phyloP scores from a whole-genome alignment of 2,113 vertebrate species.

The Glaucidium brasilianum region DNA sequence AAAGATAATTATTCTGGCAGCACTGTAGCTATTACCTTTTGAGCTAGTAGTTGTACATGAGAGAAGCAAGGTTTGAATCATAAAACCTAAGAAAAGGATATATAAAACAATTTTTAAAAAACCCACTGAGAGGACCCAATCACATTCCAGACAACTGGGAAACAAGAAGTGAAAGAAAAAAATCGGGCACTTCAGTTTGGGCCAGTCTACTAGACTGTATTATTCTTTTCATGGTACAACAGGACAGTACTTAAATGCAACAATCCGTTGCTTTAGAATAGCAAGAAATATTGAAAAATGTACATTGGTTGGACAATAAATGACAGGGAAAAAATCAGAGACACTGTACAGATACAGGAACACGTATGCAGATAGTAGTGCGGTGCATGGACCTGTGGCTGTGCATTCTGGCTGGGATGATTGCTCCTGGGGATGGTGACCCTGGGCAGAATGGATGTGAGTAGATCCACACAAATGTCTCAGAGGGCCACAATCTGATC shows the following conservation, averaged over 20 bases:
- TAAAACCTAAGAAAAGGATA: background rate
- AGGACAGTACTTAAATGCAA: background rate
- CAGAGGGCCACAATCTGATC: background rate
- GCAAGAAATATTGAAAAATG: background rate
- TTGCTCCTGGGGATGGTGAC: background rate
- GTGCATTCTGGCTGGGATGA: background rate
- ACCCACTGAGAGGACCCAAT: background rate
- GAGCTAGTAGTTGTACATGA: background rate
- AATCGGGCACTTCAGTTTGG: background rate
- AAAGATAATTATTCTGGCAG: background rate
- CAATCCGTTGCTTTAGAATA: background rate
- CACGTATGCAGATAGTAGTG: fast-evolving
- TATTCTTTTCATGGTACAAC: background rate
- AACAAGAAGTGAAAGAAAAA: background rate
- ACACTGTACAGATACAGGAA: background rate
- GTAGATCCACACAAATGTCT: background rate
- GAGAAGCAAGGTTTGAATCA: background rate
- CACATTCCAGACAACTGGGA: background rate
- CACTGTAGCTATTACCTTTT: background rate
- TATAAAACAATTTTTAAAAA: background rate
- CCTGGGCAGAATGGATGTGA: background rate
- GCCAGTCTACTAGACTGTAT: background rate
- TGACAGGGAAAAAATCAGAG: background rate
- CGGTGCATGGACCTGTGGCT: fast-evolving
- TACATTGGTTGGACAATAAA: fast-evolving